These are phyloP conservation scores for Melanotaenia boesemani DNA, from an alignment of 2,797 vertebrate species.

Conservation along the genomic window DNA sequence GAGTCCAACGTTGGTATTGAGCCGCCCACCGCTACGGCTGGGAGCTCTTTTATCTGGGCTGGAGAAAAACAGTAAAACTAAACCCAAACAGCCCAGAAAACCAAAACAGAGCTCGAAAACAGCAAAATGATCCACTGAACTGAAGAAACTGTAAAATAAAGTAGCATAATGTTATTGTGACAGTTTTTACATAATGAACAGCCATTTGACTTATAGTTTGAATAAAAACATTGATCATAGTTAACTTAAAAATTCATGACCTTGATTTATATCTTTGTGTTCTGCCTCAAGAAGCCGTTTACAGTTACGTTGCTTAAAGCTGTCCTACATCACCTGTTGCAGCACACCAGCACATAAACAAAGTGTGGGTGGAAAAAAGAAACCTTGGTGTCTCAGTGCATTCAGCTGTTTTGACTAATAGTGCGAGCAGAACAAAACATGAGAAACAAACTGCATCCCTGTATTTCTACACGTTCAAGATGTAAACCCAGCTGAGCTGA, in stretches of 20 bases:
- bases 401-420: conserved; percentile 18
- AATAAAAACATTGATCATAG: no score
- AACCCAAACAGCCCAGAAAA: not conserved
- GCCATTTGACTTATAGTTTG: no score
- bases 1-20: no score
- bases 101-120: not conserved
- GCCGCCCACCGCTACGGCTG: no score
- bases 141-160: not conserved
- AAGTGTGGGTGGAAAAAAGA: conserved; percentile 2
- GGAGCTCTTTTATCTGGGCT: not conserved
- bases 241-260: no score
- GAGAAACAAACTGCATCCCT: conserved; percentile 7
- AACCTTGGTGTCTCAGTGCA: conserved; percentile 4
- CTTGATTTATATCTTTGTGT: no score
- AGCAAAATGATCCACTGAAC: not conserved
- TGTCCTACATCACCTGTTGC: not conserved
- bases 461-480: conserved; percentile 8
- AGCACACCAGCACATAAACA: not conserved
- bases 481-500: not conserved
- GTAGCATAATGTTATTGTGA: no score
- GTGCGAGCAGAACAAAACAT: conserved; percentile 14
- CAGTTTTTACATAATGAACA: no score
- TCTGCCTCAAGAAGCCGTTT: no score
- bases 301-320: not conserved
- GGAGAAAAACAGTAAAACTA: not conserved